phyloP scores from a whole-genome alignment of 2,113 vertebrate genomes.

The human (Homo sapiens) region GRCh38 chr13:34230501-34231000 shows the following conservation, averaged over 20 bases:
- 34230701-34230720: not conserved
- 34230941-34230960: not conserved
- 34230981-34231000: not conserved
- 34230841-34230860: not conserved
- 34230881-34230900: not conserved
- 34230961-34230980: not conserved
- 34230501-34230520: not conserved
- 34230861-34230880: not conserved
- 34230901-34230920: not conserved
- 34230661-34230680: not conserved
- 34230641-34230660: not conserved
- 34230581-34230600: not conserved
- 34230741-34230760: not conserved
- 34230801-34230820: not conserved
- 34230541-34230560: not conserved
- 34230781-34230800: not conserved
- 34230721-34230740: slow-evolving; percentile 13
- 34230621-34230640: not conserved
- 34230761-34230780: not conserved
- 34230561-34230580: not conserved
- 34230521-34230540: not conserved
- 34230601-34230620: not conserved
- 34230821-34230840: not conserved
- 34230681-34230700: not conserved
- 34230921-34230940: not conserved